Percentiles rank a stretch among this genome's conserved stretches.
These are phyloP conservation scores for Telmatochromis sp. DNA, from an alignment of 2,113 vertebrate species.

Conservation along the genomic window DNA sequence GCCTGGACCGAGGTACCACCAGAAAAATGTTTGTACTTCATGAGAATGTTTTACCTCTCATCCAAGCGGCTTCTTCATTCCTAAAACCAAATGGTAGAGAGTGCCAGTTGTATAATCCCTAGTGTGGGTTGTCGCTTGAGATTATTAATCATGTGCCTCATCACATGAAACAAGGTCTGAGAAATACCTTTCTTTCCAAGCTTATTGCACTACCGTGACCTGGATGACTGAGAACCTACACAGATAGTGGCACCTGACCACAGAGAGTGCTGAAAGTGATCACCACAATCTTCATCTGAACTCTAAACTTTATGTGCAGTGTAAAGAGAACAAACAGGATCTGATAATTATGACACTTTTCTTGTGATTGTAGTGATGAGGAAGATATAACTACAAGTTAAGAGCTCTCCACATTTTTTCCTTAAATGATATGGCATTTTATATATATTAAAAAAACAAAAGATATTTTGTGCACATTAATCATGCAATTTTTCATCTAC, in stretches of 20 bases:
- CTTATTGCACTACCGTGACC: not conserved
- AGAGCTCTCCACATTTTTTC: not conserved
- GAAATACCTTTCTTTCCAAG: not conserved
- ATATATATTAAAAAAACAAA: not conserved
- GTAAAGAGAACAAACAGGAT: not conserved
- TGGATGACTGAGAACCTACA: not conserved
- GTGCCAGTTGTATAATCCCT: not conserved
- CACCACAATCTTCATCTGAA: not conserved
- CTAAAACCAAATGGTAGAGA: not conserved
- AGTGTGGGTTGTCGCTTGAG: not conserved
- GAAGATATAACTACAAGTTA: not conserved
- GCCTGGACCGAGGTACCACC: not conserved
- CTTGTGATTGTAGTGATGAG: not conserved
- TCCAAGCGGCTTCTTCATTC: not conserved
- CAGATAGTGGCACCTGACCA: not conserved
- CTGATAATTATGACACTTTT: not conserved
- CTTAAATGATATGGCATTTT: not conserved
- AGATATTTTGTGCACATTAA: not conserved
- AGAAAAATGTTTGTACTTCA: not conserved
- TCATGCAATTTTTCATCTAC: not conserved
- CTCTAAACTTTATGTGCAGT: not conserved
- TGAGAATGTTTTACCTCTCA: not conserved
- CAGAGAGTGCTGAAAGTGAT: not conserved
- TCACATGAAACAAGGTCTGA: not conserved
- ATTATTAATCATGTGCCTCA: not conserved